Evolutionary conservation across 2,888 invertebrate genomes (phyloP), one percentile per base, ranked within the genome.

Genomic region (Dorcus hopei): DNA sequence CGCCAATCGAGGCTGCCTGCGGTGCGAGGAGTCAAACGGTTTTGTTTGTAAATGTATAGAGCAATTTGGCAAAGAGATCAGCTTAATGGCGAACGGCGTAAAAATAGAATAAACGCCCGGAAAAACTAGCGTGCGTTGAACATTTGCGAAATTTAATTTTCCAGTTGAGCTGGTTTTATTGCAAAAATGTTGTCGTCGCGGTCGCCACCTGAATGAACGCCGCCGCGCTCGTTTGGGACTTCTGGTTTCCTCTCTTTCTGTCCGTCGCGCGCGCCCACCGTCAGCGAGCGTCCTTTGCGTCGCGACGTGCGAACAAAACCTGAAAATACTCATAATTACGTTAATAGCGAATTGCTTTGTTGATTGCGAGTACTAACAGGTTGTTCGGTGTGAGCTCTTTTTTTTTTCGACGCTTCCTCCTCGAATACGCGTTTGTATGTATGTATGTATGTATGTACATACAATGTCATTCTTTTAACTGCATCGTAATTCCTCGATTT

Each of bases 121-220:
- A 73, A 74, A 76, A 76, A 74, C 75, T 76, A 77, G 75, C 75
- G 76, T 75, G 75, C 45, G 45, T 45, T 45, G 45, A 45, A 71
- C 75, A 75, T 76, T 76, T 75, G 71, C 74, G 70, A 74, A 76
- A 77, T 76, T 77, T 76, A 77, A 77, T 77, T 77, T 77, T 75
- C 76, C 76, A 72, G 74, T 71, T 70, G 67, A 74, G 72, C 70
- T 70, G 71, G 66, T 75, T 77, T 77, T 76, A 77, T 74, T 70
- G 73, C 72, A 74, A 74, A 76, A 74, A 74, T 73, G 70, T 65
- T 65, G 45, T 45, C 45, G 45, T 45, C 45, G 45, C 23, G 45
- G 45, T 45, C 45, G 23, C 47, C 45, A 41, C 40, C 41, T 42
- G 11, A 26, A 42, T 52, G 41, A 26, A 43, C 16, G 42, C 26